phyloP scores from a whole-genome alignment of 2,888 invertebrate species.

The Ectobius pallidus region DNA sequence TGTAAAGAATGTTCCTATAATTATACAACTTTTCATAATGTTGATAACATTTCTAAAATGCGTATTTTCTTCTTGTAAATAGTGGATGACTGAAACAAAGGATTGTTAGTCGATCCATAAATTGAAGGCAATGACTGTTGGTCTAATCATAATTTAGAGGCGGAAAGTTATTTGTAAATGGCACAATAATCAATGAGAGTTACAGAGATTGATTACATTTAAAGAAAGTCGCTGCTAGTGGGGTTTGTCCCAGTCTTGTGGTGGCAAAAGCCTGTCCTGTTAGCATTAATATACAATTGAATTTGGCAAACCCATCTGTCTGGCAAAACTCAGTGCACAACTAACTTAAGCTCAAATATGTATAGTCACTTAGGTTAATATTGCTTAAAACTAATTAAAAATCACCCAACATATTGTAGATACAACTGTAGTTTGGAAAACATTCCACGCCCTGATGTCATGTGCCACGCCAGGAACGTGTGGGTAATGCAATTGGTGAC shows the following conservation, averaged over 20 bases:
- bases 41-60: too few relatives aligned
- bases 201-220: neutral
- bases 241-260: neutral
- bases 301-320: constrained; percentile 11
- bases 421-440: constrained; percentile 19
- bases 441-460: neutral
- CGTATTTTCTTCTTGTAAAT: too few relatives aligned
- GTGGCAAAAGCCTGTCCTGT: too few relatives aligned
- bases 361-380: constrained; percentile 28
- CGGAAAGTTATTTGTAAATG: too few relatives aligned
- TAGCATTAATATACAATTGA: neutral
- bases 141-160: neutral
- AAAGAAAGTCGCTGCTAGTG: constrained; percentile 13
- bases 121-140: constrained; percentile 21
- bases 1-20: too few relatives aligned
- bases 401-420: constrained; percentile 28
- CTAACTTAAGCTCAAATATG: constrained; percentile 29
- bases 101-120: too few relatives aligned
- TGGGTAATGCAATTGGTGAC: constrained; percentile 38
- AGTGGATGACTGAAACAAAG: too few relatives aligned
- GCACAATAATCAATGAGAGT: neutral
- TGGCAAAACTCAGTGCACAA: constrained; percentile 26
- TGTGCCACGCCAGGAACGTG: constrained; percentile 25
- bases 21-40: too few relatives aligned
- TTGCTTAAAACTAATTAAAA: constrained; percentile 3